Evolutionary conservation across 2,888 invertebrate species (phyloP).

Genomic region (Aproaerema taeniolella): DNA sequence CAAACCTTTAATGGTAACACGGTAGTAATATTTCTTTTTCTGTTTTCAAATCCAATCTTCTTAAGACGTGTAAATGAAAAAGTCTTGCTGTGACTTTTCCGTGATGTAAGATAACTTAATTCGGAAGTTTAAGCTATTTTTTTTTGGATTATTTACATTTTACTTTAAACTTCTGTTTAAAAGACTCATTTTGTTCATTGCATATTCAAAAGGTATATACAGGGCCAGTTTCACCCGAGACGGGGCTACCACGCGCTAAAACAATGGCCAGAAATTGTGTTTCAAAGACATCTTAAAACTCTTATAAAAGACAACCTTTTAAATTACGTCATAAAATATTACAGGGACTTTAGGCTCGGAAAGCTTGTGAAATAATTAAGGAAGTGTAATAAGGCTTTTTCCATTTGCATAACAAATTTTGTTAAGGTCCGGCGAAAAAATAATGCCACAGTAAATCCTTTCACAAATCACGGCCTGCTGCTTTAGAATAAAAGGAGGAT

Average conservation of each 20-base stretch:
- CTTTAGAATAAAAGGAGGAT: background rate
- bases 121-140: too few relatives aligned
- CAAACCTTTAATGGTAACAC: too few relatives aligned
- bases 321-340: conserved; percentile 64
- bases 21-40: too few relatives aligned
- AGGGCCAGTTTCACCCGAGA: too few relatives aligned
- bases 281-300: conserved; percentile 39
- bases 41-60: too few relatives aligned
- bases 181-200: too few relatives aligned
- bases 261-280: conserved; percentile 27
- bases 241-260: conserved; percentile 11
- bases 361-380: conserved; percentile 64
- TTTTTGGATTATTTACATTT: too few relatives aligned
- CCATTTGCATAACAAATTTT: conserved; percentile 65
- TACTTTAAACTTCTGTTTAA: too few relatives aligned
- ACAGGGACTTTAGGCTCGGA: conserved; percentile 48
- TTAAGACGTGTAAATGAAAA: too few relatives aligned
- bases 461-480: conserved; percentile 32
- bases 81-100: too few relatives aligned
- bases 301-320: conserved; percentile 47
- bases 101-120: too few relatives aligned
- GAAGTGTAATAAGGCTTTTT: conserved; percentile 61
- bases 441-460: conserved; percentile 50
- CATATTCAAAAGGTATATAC: too few relatives aligned
- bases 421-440: conserved; percentile 43